Conservation (phyloP, 2,888 invertebrate genomes). For the Phorcus lineatus region DNA sequence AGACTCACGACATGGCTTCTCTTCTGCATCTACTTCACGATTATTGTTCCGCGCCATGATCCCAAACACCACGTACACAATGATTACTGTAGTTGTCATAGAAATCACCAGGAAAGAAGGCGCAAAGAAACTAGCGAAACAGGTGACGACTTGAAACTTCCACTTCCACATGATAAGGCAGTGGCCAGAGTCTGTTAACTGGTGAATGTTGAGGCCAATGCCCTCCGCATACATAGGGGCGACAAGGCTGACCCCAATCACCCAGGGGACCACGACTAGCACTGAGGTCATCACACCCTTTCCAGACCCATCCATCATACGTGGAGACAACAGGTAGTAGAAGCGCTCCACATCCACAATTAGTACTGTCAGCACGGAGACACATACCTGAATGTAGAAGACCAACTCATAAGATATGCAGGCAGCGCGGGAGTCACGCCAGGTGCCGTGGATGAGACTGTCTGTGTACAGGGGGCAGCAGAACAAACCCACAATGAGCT, state of each 20-base stretch:
- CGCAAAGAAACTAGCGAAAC: conserved; percentile 40
- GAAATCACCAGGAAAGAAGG: conserved; percentile 38
- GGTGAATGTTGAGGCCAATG: background rate
- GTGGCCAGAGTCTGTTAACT: conserved; percentile 3
- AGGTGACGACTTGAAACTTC: conserved; percentile 35
- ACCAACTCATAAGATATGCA: conserved; percentile 37
- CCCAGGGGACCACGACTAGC: conserved; percentile 33
- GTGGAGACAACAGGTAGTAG: conserved; percentile 37
- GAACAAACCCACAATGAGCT: conserved; percentile 37
- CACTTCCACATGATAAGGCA: conserved; percentile 41
- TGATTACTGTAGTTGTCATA: conserved; percentile 29
- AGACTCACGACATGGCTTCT: conserved; percentile 32
- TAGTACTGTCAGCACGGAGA: conserved; percentile 38
- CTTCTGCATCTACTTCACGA: conserved; percentile 8
- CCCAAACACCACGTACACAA: conserved; percentile 35
- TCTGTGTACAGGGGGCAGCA: conserved; percentile 43
- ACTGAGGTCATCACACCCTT: conserved; percentile 17
- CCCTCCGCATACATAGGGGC: conserved; percentile 30
- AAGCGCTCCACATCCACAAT: conserved; percentile 40
- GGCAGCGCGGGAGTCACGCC: conserved; percentile 27
- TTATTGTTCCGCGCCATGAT: conserved; percentile 13
- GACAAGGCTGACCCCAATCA: conserved; percentile 23
- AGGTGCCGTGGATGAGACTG: conserved; percentile 39
- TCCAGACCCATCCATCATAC: conserved; percentile 28
- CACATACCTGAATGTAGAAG: conserved; percentile 40